phyloP scores from a whole-genome alignment of 2,113 vertebrate genomes.

The Chunga burmeisteri region DNA sequence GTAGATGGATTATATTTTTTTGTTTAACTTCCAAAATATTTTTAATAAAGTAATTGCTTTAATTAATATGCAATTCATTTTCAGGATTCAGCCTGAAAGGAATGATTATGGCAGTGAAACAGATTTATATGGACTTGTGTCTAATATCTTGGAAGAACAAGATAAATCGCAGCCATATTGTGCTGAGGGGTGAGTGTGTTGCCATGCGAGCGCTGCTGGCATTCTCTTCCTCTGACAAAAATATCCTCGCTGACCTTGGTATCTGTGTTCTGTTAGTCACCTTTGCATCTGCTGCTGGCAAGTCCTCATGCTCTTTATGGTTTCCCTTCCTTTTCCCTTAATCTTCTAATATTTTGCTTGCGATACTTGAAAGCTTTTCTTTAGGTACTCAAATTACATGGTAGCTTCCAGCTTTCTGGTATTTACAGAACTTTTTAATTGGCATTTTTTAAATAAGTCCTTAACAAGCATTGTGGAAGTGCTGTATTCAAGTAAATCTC shows the following conservation, averaged over 20 bases:
- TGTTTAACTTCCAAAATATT: neutral
- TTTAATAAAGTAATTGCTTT: neutral
- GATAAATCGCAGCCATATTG: slow-evolving; percentile 79
- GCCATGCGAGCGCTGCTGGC: neutral
- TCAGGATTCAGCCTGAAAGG: slow-evolving; percentile 79
- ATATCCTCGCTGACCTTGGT: neutral
- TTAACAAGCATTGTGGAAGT: neutral
- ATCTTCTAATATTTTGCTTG: accelerated
- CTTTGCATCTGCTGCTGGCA: neutral
- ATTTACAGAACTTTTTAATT: neutral
- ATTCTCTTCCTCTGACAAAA: neutral
- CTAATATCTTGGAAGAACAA: slow-evolving; percentile 90
- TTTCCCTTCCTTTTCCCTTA: neutral
- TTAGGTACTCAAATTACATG: neutral
- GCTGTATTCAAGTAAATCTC: neutral
- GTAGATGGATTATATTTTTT: neutral
- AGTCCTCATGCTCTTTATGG: neutral
- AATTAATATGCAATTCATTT: neutral
- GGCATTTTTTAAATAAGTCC: neutral
- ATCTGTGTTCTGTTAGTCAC: neutral
- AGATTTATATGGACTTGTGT: slow-evolving; percentile 90
- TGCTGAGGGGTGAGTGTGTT: slow-evolving; percentile 84
- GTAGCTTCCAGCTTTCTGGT: neutral
- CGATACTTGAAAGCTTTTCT: neutral
- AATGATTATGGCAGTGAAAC: slow-evolving; percentile 85